Percentiles rank a stretch among this genome's conserved stretches.
Evolutionary conservation across 2,888 invertebrate genomes (phyloP).

Genomic region (Eueremaeus valkanovi): DNA sequence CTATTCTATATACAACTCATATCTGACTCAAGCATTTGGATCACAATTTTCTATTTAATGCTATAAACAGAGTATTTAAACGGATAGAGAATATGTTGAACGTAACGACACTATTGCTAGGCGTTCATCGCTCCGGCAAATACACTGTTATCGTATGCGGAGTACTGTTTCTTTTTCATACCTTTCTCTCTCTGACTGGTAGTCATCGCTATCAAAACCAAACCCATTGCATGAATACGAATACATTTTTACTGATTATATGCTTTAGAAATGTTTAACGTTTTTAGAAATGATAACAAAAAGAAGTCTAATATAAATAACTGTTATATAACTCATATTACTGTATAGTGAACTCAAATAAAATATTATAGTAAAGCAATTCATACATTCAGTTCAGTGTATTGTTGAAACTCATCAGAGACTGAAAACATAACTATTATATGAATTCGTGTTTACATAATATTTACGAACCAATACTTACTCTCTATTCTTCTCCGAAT

Average conservation of each 20-base stretch:
- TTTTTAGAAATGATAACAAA: constrained; percentile 32
- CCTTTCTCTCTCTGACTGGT: constrained; percentile 19
- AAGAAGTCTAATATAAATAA: constrained; percentile 28
- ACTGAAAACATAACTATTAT: constrained; percentile 13
- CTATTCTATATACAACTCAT: constrained; percentile 14
- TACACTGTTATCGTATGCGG: too few species aligned
- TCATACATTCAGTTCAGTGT: constrained; percentile 8
- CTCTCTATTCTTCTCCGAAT: not conserved
- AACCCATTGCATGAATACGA: constrained; percentile 31
- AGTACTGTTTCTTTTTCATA: not conserved
- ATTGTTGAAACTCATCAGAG: constrained; percentile 6
- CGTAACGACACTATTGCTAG: constrained; percentile 23
- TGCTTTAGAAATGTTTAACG: constrained; percentile 24
- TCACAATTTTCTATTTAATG: constrained; percentile 3
- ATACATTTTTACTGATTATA: constrained; percentile 27
- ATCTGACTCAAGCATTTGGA: not conserved
- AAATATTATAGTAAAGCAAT: constrained; percentile 15
- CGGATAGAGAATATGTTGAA: not conserved
- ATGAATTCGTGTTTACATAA: not conserved
- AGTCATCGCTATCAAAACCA: constrained; percentile 28
- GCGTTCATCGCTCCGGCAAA: constrained; percentile 5
- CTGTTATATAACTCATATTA: constrained; percentile 11
- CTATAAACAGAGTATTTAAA: not conserved
- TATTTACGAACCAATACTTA: not conserved
- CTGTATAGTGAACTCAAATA: not conserved